Evolutionary conservation across 1,140 invertebrate species (phyloP), one percentile per base, ranked within the genome.

Genomic region (Antheraea pernyi): DNA sequence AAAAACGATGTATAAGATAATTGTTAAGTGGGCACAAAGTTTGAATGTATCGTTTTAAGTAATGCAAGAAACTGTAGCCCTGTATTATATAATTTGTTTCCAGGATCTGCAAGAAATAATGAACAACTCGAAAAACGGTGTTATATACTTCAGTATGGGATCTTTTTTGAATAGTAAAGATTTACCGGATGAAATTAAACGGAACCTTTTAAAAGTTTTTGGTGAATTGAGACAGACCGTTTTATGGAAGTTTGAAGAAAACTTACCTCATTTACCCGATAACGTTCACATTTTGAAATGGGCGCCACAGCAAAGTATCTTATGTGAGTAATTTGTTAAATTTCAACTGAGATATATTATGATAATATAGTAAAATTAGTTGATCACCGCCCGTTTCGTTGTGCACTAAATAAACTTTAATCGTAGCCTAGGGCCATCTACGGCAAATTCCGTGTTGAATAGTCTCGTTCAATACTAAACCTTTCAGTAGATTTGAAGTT

Each of bases 81-180:
- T n/a, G n/a, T n/a, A n/a, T n/a, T n/a, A n/a, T n/a, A n/a, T n/a
- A n/a, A n/a, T n/a, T n/a, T 64, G 66, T 8, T 74, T 78, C 65
- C 67, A 91, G 88, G 82, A 93, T 66, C 83, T 94, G 2, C 81
- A 94, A 82, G 83, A 91, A 36, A 91, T 95, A 63, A 89, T 95
- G 67, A 93, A 94, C 65, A 85, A 86, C 63, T 90, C 94, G 0
- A 89, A 90, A 67, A 69, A 95, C 36, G 95, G 95, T 7, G 93
- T 94, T 0, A 89, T 96, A 60, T 95, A 94, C 73, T 95, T 96
- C 61, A 95, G 93, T 67, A 90, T 95, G 77, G 95, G 95, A 0
- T 95, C 94, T n/a, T n/a, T n/a, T 84, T 75, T 95, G 0, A 93
- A 93, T 59, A 91, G 91, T 63, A 85, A 81, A 19, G 71, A 80